phyloP scores from a whole-genome alignment of 2,113 vertebrate genomes.

The Raja brachyura region DNA sequence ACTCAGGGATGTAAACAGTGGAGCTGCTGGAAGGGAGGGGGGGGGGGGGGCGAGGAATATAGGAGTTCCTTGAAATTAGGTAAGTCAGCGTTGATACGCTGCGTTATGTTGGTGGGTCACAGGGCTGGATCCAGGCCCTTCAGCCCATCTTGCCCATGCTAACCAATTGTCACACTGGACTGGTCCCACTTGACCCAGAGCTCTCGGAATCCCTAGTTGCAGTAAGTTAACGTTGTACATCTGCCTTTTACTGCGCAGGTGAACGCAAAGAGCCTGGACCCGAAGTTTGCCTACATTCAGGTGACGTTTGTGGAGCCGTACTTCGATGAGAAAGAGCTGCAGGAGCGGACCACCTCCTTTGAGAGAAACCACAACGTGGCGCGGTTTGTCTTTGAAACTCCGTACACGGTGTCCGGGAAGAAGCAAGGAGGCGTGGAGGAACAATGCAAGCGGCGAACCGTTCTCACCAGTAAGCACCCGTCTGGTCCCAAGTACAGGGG shows the following conservation, averaged over 20 bases:
- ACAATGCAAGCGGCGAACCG: slow-evolving; percentile 82
- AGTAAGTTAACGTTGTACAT: neutral
- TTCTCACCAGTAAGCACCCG: slow-evolving; percentile 74
- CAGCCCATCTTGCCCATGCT: too few species aligned
- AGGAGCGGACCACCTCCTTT: slow-evolving; percentile 82
- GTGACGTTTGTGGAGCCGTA: slow-evolving; percentile 91
- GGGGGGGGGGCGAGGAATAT: too few species aligned
- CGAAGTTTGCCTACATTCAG: slow-evolving; percentile 85
- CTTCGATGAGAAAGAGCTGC: slow-evolving; percentile 86
- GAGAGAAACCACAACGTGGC: slow-evolving; percentile 88
- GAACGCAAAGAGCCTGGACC: slow-evolving; percentile 81
- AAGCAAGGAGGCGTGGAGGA: slow-evolving; percentile 93
- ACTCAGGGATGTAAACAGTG: too few species aligned
- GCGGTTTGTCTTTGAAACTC: slow-evolving; percentile 90
- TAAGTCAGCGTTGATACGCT: too few species aligned
- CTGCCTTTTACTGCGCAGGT: slow-evolving; percentile 59
- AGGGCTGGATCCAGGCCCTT: too few species aligned
- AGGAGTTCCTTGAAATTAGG: too few species aligned
- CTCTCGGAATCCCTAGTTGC: too few species aligned
- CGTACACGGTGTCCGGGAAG: slow-evolving; percentile 88
- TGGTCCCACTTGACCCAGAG: too few species aligned
- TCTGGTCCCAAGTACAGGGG: neutral
- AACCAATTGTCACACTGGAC: too few species aligned
- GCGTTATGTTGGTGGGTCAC: too few species aligned
- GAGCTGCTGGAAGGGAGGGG: too few species aligned